Percentiles rank a stretch among this genome's conserved stretches.
Evolutionary conservation across 2,888 invertebrate genomes (phyloP).

Genomic region (Beris morrisii): DNA sequence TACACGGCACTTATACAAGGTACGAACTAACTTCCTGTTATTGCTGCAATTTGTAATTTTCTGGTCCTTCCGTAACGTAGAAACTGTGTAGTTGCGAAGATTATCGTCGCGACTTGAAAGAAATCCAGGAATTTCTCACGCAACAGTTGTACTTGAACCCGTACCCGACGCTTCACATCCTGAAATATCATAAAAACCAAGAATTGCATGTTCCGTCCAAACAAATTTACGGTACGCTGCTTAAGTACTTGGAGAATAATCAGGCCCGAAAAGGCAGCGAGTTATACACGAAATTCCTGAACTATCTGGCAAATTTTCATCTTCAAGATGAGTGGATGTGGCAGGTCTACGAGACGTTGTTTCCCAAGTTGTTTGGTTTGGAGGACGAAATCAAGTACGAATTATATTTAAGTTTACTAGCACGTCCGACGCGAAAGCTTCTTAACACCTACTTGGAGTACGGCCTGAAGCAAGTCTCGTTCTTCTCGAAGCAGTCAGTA

Average conservation of each 20-base stretch:
- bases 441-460: constrained; percentile 15
- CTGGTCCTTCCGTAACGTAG: not conserved
- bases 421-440: constrained; percentile 13
- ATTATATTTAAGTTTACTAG: constrained; percentile 19
- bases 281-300: constrained; percentile 19
- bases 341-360: constrained; percentile 14
- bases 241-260: constrained; percentile 5
- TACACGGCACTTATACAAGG: constrained; percentile 19
- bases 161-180: constrained; percentile 33
- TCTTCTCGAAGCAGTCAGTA: constrained; percentile 19
- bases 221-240: constrained; percentile 4
- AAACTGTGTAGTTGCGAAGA: constrained; percentile 21
- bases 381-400: not conserved
- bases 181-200: constrained; percentile 15
- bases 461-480: constrained; percentile 1
- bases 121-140: constrained; percentile 20
- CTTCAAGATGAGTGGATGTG: constrained; percentile 13
- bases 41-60: not conserved
- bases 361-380: not conserved
- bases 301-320: constrained; percentile 29
- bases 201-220: constrained; percentile 8
- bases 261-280: not conserved
- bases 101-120: constrained; percentile 18
- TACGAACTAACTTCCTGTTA: not conserved
- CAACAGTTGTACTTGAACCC: constrained; percentile 15